Percentiles rank a stretch among this genome's conserved stretches.
Evolutionary conservation across 2,888 invertebrate genomes (phyloP).

Genomic region (Agriopis aurantiaria): DNA sequence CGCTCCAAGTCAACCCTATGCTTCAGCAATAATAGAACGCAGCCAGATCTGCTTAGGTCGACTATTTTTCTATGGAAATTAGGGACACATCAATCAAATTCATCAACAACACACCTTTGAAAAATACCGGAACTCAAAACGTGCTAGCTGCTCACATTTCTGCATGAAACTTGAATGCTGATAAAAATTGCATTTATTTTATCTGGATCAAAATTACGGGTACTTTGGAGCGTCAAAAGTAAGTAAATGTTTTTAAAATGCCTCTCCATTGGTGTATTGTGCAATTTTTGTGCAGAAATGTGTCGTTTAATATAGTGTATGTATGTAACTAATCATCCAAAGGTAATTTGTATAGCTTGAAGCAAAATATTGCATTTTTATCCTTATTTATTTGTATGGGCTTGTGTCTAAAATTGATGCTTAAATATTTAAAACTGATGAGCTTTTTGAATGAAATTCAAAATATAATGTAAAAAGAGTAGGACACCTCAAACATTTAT

Average conservation of each 20-base stretch:
- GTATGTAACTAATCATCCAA: slow-evolving; percentile 36
- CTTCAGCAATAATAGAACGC: no score
- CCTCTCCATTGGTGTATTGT: not conserved
- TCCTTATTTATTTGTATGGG: slow-evolving; percentile 35
- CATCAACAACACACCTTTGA: no score
- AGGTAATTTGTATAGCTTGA: slow-evolving; percentile 45
- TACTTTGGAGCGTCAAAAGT: slow-evolving; percentile 4
- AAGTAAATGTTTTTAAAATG: slow-evolving; percentile 7
- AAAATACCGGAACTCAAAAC: slow-evolving; percentile 18
- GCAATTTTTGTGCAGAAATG: slow-evolving; percentile 26
- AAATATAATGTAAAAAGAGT: not conserved
- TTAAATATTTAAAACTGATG: slow-evolving; percentile 7
- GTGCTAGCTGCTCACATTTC: slow-evolving; percentile 20
- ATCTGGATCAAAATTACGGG: slow-evolving; percentile 12
- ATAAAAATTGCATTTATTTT: not conserved
- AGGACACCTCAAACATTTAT: not conserved
- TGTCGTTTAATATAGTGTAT: slow-evolving; percentile 14
- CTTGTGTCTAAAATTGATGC: slow-evolving; percentile 11
- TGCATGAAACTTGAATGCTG: slow-evolving; percentile 15
- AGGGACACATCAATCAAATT: no score
- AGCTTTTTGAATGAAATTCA: slow-evolving; percentile 8
- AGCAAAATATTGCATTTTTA: slow-evolving; percentile 41
- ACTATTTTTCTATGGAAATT: no score
- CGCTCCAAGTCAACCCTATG: no score
- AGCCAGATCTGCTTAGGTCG: no score